Percentiles rank a stretch among this genome's conserved stretches.
These are phyloP conservation scores for Microtus richardsoni DNA, from an alignment of 2,113 vertebrate genomes.

Conservation along the genomic window DNA sequence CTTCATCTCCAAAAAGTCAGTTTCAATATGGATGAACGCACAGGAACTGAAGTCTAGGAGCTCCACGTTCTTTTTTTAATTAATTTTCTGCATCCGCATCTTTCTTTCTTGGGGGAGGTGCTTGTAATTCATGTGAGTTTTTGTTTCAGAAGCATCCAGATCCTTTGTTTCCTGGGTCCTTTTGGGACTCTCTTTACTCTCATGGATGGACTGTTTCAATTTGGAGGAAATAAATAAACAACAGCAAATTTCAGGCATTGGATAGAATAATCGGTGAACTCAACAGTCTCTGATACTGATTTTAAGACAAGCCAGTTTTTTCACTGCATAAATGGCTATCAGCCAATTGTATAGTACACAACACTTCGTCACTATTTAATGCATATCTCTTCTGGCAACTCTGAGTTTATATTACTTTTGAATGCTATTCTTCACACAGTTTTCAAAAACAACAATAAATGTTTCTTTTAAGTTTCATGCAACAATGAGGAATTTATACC, in stretches of 20 bases:
- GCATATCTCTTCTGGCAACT: too few relatives aligned
- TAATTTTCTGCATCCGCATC: background rate
- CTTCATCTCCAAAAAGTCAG: background rate
- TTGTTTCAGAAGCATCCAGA: background rate
- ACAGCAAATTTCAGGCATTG: background rate
- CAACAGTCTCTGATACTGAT: background rate
- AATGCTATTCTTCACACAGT: background rate
- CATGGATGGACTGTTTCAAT: background rate
- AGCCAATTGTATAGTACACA: background rate
- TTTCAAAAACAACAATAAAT: background rate
- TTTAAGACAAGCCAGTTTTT: background rate
- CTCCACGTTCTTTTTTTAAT: too few relatives aligned
- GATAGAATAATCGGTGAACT: background rate
- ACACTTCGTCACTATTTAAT: too few relatives aligned
- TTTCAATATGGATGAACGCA: background rate
- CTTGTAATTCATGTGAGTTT: background rate
- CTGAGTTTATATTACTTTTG: background rate
- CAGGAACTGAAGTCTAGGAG: background rate
- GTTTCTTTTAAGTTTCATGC: background rate
- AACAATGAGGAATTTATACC: background rate
- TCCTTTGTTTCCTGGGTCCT: fast-evolving
- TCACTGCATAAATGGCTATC: fast-evolving
- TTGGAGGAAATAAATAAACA: background rate
- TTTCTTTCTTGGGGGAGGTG: too few relatives aligned
- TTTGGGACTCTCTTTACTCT: background rate